Evolutionary conservation across 1,140 invertebrate species (phyloP), one percentile per base, ranked within the genome.

Genomic region (Ephestia elutella): DNA sequence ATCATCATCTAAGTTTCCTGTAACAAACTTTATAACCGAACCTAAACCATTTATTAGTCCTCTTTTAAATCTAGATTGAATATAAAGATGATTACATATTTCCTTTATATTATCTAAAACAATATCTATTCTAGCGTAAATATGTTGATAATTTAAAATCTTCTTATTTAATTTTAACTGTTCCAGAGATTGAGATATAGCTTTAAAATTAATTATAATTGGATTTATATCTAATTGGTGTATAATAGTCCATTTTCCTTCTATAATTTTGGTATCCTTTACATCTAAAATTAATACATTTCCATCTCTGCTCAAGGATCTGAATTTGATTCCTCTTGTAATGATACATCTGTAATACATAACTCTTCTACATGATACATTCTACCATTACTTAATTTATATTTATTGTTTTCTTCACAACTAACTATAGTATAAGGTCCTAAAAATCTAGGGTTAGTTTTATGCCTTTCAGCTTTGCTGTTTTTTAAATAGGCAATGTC

Each of bases 41-140:
- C 70, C 69, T 64, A 70, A 51, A 5, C 64, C 65, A 61, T 73
- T 71, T 18, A 75, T 71, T 63, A 75, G 63, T 17, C 68, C 72
- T 64, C 72, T 57, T 56, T 71, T 78, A 35, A 19, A 20, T 54
- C 66, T 57, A 62, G n/a, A 30, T 50, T 38, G 30, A 2, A 32
- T 62, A 65, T 65, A 50, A 49, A 61, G 66, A 56, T 61, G 49
- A 56, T 64, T 59, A 70, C 57, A 58, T 56, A 69, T 69, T 66
- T 63, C 59, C 19, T 59, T 35, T 56, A 64, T 54, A 66, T 69
- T 55, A 9, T 65, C 54, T 66, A 58, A 62, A 49, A 60, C 54
- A 32, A 53, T n/a, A 56, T 58, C 61, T 32, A 55, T 65, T 55
- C 53, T 62, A 56, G 60, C n/a, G 28, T 54, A 62, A 2, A 62